Evolutionary conservation across 2,888 invertebrate genomes (phyloP).

Genomic region (Criorhina ranunculi): DNA sequence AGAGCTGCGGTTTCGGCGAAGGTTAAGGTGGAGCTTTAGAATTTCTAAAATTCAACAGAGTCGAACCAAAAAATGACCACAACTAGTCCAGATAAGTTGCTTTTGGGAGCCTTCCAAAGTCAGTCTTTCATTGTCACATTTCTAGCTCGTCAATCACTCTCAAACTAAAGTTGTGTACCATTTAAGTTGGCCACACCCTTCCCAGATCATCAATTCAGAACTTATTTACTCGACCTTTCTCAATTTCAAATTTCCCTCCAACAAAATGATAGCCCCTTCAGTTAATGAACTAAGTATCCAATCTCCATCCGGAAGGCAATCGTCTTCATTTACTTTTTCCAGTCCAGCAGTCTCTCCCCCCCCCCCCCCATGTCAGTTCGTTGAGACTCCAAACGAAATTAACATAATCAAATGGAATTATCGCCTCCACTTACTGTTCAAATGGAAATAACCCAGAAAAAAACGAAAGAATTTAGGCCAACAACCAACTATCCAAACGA

Average conservation of each 20-base stretch:
- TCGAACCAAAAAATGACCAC: too few relatives aligned
- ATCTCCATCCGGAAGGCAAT: slow-evolving; percentile 2
- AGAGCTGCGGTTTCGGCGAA: too few relatives aligned
- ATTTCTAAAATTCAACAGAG: too few relatives aligned
- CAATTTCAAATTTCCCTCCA: background rate
- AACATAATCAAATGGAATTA: slow-evolving; percentile 54
- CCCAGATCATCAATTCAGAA: background rate
- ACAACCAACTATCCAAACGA: slow-evolving; percentile 18
- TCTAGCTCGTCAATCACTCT: too few relatives aligned
- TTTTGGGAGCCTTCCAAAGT: too few relatives aligned
- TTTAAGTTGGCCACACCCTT: too few relatives aligned
- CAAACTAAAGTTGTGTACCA: too few relatives aligned
- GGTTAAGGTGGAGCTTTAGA: too few relatives aligned
- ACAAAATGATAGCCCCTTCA: background rate
- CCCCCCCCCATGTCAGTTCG: slow-evolving; percentile 1
- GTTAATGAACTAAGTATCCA: background rate
- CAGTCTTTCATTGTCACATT: too few relatives aligned
- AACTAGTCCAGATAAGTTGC: too few relatives aligned
- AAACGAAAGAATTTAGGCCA: slow-evolving; percentile 61
- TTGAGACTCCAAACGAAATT: slow-evolving; percentile 29
- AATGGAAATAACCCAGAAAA: slow-evolving; percentile 74
- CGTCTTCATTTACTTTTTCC: background rate
- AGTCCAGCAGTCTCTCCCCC: too few relatives aligned
- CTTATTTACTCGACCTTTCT: slow-evolving; percentile 14
- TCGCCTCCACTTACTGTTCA: slow-evolving; percentile 42